Evolutionary conservation across 2,888 invertebrate genomes (phyloP).

Genomic region (Epistrophella euchroma): DNA sequence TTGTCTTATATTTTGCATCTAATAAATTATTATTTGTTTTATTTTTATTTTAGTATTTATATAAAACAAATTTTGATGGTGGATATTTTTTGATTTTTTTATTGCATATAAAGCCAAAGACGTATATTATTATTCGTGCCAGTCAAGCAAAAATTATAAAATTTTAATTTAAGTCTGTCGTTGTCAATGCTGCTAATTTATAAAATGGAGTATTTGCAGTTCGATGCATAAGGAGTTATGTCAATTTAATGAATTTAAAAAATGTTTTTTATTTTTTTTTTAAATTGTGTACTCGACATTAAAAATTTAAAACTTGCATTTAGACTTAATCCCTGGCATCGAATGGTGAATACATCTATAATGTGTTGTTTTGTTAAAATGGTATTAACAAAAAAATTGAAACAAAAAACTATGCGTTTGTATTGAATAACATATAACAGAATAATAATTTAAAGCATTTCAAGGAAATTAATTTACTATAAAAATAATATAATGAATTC

Average conservation of each 20-base stretch:
- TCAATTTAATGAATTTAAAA: background rate
- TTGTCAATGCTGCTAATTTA: constrained; percentile 67
- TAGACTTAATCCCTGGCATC: background rate
- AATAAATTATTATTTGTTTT: constrained; percentile 1
- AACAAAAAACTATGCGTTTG: constrained; percentile 32
- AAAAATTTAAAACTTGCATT: background rate
- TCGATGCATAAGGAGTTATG: background rate
- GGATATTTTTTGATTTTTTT: constrained; percentile 22
- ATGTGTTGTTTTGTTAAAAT: constrained; percentile 68
- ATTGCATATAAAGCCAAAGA: constrained; percentile 49
- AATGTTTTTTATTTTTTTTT: background rate
- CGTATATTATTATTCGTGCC: constrained; percentile 48
- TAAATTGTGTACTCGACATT: background rate
- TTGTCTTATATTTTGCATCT: constrained; percentile 34
- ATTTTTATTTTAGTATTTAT: constrained; percentile 6
- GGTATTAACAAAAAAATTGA: constrained; percentile 50
- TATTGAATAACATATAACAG: constrained; percentile 28
- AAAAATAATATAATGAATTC: constrained; percentile 9
- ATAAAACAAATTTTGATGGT: constrained; percentile 25
- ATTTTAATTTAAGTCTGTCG: constrained; percentile 62
- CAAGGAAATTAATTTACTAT: constrained; percentile 24
- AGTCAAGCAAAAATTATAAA: constrained; percentile 54
- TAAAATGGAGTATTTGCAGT: background rate
- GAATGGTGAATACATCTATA: constrained; percentile 1
- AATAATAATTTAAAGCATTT: constrained; percentile 34